Evolutionary conservation across 2,888 invertebrate species (phyloP).

Genomic region (Gastracanthus pulcherrimus): DNA sequence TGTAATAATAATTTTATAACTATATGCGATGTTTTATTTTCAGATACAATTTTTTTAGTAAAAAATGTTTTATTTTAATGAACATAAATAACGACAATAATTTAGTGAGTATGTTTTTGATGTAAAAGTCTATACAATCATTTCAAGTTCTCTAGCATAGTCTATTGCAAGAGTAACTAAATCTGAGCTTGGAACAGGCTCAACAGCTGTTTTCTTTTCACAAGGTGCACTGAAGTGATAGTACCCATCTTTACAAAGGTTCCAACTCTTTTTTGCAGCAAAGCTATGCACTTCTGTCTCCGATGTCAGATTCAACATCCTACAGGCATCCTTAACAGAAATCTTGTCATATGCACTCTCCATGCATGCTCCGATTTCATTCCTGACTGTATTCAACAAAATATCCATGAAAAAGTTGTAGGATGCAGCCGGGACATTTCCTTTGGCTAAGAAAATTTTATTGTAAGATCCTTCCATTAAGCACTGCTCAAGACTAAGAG

Average conservation of each 20-base stretch:
- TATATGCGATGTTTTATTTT: too few species aligned
- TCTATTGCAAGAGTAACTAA: constrained; percentile 96
- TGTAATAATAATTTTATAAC: too few species aligned
- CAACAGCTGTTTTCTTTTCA: constrained; percentile 86
- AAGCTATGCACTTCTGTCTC: constrained; percentile 89
- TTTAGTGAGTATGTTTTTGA: too few species aligned
- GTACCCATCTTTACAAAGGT: constrained; percentile 86
- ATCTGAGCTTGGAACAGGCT: constrained; percentile 91
- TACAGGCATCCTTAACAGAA: constrained; percentile 90
- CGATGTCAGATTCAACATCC: constrained; percentile 91
- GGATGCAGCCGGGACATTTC: constrained; percentile 96
- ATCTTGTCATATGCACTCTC: constrained; percentile 97
- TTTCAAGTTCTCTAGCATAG: constrained; percentile 98
- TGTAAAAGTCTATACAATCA: constrained; percentile 95
- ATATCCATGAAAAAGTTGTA: constrained; percentile 99
- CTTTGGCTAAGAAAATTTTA: constrained; percentile 88
- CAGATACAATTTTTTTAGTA: too few species aligned
- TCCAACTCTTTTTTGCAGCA: constrained; percentile 92
- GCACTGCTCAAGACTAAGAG: constrained; percentile 97
- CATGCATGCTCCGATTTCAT: constrained; percentile 97
- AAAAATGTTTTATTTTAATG: too few species aligned
- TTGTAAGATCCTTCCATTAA: constrained; percentile 99
- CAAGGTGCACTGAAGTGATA: constrained; percentile 89
- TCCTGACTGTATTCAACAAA: constrained; percentile 94
- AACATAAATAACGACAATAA: too few species aligned